Conservation (phyloP, 2,113 vertebrate species). For the Eonycteris spelaea region DNA sequence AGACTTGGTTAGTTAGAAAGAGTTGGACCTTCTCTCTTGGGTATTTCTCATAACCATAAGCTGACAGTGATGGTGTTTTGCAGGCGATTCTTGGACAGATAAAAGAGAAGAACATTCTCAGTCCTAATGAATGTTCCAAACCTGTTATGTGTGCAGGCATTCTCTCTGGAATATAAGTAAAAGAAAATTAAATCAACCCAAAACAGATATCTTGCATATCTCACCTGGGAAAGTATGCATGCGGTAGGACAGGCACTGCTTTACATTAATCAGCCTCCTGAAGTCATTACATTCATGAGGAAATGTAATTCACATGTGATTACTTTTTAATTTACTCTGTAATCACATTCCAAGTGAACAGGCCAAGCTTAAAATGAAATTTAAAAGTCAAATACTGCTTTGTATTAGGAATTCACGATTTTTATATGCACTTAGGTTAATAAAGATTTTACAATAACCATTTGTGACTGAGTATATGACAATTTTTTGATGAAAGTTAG, state of each 20-base stretch:
- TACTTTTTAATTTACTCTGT: constrained; percentile 93
- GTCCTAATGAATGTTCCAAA: constrained; percentile 81
- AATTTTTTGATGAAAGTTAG: constrained; percentile 80
- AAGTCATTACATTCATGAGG: constrained; percentile 93
- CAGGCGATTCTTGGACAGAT: constrained; percentile 84
- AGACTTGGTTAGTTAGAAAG: constrained; percentile 74
- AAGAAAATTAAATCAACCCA: constrained; percentile 92
- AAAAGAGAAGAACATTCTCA: constrained; percentile 78
- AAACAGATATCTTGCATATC: constrained; percentile 84
- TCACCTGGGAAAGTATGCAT: constrained; percentile 86
- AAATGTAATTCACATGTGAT: constrained; percentile 92
- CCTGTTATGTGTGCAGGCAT: constrained; percentile 81
- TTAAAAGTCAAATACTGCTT: constrained; percentile 94
- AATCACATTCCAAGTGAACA: constrained; percentile 93
- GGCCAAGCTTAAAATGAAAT: constrained; percentile 92
- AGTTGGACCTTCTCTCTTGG: constrained; percentile 74
- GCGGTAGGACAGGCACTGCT: constrained; percentile 85
- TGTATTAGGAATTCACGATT: constrained; percentile 89
- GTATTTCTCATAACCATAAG: constrained; percentile 80
- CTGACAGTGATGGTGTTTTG: constrained; percentile 85
- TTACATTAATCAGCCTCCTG: constrained; percentile 90
- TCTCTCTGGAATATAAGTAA: constrained; percentile 80
- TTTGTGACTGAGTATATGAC: constrained; percentile 84
- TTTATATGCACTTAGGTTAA: constrained; percentile 88
- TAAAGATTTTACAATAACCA: constrained; percentile 89